These are phyloP conservation scores for Cetonia aurata DNA, from an alignment of 2,888 invertebrate genomes.

Conservation along the genomic window DNA sequence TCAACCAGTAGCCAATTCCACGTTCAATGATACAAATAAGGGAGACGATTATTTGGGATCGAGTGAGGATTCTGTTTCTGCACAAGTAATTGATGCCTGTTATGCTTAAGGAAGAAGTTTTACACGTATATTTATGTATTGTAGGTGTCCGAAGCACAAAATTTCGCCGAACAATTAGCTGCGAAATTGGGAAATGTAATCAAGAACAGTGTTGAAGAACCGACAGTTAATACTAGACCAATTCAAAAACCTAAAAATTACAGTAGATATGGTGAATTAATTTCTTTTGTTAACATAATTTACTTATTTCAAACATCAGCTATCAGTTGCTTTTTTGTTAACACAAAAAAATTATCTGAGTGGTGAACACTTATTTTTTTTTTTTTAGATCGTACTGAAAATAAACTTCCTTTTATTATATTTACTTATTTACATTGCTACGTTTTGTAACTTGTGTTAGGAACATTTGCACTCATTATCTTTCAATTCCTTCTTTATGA, in stretches of 20 bases:
- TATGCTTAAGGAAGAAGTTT: neutral
- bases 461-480: no score
- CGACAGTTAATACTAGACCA: conserved; percentile 68
- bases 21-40: conserved; percentile 56
- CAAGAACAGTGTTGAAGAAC: conserved; percentile 57
- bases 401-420: no score
- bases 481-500: no score
- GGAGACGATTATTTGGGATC: conserved; percentile 52
- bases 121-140: conserved; percentile 28
- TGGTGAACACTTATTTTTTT: no score
- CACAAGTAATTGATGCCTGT: conserved; percentile 24
- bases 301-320: no score
- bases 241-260: conserved; percentile 55
- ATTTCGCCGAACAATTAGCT: conserved; percentile 74
- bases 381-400: no score
- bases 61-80: conserved; percentile 47
- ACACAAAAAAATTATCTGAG: no score
- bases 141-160: conserved; percentile 54
- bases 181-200: conserved; percentile 70
- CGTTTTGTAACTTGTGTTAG: no score
- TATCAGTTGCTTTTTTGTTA: no score
- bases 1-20: conserved; percentile 58
- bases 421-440: no score
- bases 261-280: conserved; percentile 43
- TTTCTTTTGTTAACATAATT: neutral